A percentile compares a stretch with the other conserved stretches of the same genome.
phyloP scores from a whole-genome alignment of 30 jellyfish, hydroid and myxozoan genomes.

The Pseudorhiza aurosa region DNA sequence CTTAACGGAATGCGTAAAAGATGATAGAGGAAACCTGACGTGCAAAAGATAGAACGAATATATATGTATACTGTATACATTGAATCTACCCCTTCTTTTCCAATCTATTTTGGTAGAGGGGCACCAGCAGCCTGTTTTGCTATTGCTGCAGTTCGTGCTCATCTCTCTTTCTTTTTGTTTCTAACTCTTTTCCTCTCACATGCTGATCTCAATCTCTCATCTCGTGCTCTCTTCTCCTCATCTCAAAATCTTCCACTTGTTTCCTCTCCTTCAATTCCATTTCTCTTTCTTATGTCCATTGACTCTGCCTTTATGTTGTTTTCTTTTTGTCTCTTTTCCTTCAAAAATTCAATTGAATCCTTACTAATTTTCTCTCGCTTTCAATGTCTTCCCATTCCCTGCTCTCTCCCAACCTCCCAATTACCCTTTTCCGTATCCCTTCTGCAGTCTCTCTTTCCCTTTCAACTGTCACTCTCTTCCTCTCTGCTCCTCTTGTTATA shows the following conservation, averaged over 20 bases:
- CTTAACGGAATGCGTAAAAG: no score
- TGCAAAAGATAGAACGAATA: no score
- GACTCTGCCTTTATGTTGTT: constrained; percentile 1
- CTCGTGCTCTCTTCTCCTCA: constrained; percentile 19
- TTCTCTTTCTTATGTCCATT: neutral
- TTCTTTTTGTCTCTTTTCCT: constrained; percentile 19
- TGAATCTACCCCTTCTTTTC: no score
- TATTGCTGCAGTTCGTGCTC: neutral
- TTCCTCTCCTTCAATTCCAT: neutral
- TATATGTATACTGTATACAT: no score
- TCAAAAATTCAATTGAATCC: constrained; percentile 39
- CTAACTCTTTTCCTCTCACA: neutral
- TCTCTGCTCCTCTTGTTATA: neutral
- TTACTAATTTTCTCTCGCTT: constrained; percentile 16
- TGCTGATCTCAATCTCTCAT: constrained; percentile 9
- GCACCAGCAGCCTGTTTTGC: neutral
- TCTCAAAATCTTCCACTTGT: constrained; percentile 3
- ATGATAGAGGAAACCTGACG: no score
- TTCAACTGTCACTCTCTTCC: neutral
- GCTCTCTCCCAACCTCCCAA: constrained; percentile 29
- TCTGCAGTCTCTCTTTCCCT: constrained; percentile 29
- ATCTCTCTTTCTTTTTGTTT: constrained; percentile 2
- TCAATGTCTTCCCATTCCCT: neutral
- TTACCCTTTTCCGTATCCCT: constrained; percentile 25
- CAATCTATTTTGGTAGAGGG: neutral